Evolutionary conservation across 2,888 invertebrate genomes (phyloP).

Genomic region (Drosophila kuntzei): DNA sequence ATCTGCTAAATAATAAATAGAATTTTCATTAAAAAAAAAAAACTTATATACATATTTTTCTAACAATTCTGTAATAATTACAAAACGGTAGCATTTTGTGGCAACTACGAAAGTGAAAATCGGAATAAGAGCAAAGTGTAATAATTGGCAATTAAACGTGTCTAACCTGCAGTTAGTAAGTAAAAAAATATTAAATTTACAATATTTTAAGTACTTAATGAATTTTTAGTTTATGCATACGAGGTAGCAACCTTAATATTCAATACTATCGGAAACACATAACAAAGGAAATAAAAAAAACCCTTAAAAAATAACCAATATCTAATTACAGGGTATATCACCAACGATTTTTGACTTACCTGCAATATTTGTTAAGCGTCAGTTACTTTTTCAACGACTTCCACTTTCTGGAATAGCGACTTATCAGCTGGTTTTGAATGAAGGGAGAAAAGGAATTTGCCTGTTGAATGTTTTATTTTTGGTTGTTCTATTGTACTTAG

Average conservation of each 20-base stretch:
- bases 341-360: constrained; percentile 7
- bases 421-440: background rate
- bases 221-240: too few species aligned
- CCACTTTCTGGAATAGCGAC: constrained; percentile 3
- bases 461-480: constrained; percentile 24
- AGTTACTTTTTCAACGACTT: constrained; percentile 7
- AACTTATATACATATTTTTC: background rate
- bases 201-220: too few species aligned
- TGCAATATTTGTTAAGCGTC: constrained; percentile 13
- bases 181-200: too few species aligned
- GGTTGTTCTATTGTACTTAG: constrained; percentile 7
- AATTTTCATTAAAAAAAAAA: background rate
- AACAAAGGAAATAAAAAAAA: too few species aligned
- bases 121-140: background rate
- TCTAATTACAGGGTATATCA: background rate
- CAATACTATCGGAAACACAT: too few species aligned
- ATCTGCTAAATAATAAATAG: background rate
- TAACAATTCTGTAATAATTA: constrained; percentile 4
- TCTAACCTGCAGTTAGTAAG: background rate
- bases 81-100: constrained; percentile 1
- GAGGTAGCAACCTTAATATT: too few species aligned
- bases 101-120: background rate
- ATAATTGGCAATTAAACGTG: constrained; percentile 18
- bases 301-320: too few species aligned
- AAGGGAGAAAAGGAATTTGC: constrained; percentile 2